Conservation (phyloP, 2,888 invertebrate genomes). For the Sinodicranocentrus sp. region DNA sequence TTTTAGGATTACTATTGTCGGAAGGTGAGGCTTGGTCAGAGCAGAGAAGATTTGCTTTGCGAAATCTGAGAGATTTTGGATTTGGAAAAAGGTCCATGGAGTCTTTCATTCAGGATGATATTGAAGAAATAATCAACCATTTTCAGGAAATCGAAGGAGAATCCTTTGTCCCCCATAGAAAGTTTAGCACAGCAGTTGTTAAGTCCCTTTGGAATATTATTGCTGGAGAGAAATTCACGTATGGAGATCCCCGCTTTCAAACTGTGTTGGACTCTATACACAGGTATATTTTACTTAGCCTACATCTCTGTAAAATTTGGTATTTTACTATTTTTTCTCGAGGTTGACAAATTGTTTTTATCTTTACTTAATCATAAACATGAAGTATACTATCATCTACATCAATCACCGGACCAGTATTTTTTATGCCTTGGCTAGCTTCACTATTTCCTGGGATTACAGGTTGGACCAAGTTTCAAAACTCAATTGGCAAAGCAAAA, state of each 20-base stretch:
- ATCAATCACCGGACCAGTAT: slow-evolving; percentile 47
- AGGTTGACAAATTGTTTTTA: too few species aligned
- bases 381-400: slow-evolving; percentile 23
- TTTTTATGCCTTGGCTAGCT: slow-evolving; percentile 63
- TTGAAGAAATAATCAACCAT: slow-evolving; percentile 23
- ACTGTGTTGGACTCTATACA: slow-evolving; percentile 37
- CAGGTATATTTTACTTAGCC: slow-evolving; percentile 22
- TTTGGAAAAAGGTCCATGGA: slow-evolving; percentile 68
- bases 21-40: slow-evolving; percentile 60
- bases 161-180: slow-evolving; percentile 39
- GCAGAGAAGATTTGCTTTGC: slow-evolving; percentile 62
- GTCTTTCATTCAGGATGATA: slow-evolving; percentile 61
- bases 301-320: too few species aligned
- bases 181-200: slow-evolving; percentile 47
- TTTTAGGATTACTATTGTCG: slow-evolving; percentile 18
- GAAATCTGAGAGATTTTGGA: slow-evolving; percentile 62
- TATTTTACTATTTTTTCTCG: too few species aligned
- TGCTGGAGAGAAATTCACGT: slow-evolving; percentile 48
- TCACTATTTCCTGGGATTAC: slow-evolving; percentile 41
- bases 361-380: too few species aligned
- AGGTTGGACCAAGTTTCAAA: slow-evolving; percentile 34
- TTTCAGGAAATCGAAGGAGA: slow-evolving; percentile 24
- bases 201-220: slow-evolving; percentile 64
- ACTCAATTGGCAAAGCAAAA: slow-evolving; percentile 15
- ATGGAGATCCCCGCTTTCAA: slow-evolving; percentile 47